Conservation (phyloP, 2,888 invertebrate species). For the Acrocyrtus sp. region DNA sequence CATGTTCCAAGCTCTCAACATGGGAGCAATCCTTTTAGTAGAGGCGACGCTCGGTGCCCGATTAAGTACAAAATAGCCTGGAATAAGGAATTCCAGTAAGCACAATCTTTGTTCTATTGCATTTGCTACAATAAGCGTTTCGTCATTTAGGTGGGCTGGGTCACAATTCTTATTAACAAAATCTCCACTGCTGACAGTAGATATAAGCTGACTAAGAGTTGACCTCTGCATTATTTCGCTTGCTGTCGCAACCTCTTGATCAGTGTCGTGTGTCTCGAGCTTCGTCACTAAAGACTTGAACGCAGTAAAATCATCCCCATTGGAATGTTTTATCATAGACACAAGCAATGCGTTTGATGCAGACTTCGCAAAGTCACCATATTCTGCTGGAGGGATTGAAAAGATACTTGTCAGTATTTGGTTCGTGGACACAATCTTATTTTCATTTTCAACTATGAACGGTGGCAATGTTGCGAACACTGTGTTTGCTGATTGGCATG, state of each 20-base stretch:
- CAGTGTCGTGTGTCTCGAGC: conserved; percentile 11
- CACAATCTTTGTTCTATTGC: conserved; percentile 3
- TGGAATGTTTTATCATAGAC: conserved; percentile 11
- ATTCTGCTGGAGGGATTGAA: background rate
- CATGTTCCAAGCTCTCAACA: conserved; percentile 19
- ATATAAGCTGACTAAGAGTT: background rate
- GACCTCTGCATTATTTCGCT: too few species aligned
- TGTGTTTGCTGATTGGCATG: conserved; percentile 11
- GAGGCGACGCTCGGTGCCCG: background rate
- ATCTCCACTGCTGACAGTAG: background rate
- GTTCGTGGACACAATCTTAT: background rate
- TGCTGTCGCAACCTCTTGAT: background rate
- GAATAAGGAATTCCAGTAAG: conserved; percentile 4
- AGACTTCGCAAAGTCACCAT: conserved; percentile 18
- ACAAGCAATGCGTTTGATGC: conserved; percentile 14
- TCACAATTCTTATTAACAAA: conserved; percentile 16
- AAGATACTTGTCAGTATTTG: background rate
- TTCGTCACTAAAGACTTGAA: background rate
- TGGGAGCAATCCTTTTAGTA: background rate
- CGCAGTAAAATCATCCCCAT: background rate
- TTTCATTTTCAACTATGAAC: background rate
- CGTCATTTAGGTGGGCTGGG: conserved; percentile 1
- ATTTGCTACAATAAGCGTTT: background rate
- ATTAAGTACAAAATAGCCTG: conserved; percentile 28
- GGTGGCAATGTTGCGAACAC: conserved; percentile 2